Percentiles rank a stretch among this genome's conserved stretches.
These are phyloP conservation scores for Pachydiplax longipennis DNA, from an alignment of 2,888 invertebrate genomes.

Conservation along the genomic window DNA sequence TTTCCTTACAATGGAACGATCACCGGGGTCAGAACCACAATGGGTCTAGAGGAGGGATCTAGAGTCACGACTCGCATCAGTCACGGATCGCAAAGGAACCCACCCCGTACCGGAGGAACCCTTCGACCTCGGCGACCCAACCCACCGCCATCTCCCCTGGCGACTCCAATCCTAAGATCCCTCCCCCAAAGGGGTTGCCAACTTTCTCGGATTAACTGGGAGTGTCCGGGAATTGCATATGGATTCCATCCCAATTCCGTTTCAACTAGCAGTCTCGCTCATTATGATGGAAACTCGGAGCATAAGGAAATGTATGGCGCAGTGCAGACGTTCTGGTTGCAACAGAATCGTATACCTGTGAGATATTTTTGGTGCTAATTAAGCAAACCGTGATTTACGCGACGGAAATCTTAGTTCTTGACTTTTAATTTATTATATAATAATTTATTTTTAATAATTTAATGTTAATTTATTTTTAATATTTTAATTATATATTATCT, in stretches of 20 bases:
- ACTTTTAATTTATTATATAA: too few relatives aligned
- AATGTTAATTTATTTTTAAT: too few relatives aligned
- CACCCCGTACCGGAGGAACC: not conserved
- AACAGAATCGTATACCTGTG: too few relatives aligned
- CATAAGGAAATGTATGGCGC: not conserved
- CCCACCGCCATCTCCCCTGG: not conserved
- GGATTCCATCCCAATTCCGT: not conserved
- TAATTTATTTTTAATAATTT: too few relatives aligned
- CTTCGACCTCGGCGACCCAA: not conserved
- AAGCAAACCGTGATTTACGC: too few relatives aligned
- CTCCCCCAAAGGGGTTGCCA: not conserved
- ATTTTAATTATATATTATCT: too few relatives aligned
- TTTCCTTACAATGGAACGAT: constrained; percentile 36
- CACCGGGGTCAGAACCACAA: constrained; percentile 36
- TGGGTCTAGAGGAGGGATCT: constrained; percentile 17
- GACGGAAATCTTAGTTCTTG: too few relatives aligned
- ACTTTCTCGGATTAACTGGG: not conserved
- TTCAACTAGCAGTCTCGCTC: not conserved
- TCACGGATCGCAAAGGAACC: constrained; percentile 12
- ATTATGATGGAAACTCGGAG: not conserved
- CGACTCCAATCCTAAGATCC: not conserved
- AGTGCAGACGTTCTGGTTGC: not conserved
- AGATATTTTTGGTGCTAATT: too few relatives aligned
- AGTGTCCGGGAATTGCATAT: not conserved
- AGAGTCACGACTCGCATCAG: constrained; percentile 33